Evolutionary conservation across 2,113 vertebrate species (phyloP).

Genomic region (Oryzias melastigma): DNA sequence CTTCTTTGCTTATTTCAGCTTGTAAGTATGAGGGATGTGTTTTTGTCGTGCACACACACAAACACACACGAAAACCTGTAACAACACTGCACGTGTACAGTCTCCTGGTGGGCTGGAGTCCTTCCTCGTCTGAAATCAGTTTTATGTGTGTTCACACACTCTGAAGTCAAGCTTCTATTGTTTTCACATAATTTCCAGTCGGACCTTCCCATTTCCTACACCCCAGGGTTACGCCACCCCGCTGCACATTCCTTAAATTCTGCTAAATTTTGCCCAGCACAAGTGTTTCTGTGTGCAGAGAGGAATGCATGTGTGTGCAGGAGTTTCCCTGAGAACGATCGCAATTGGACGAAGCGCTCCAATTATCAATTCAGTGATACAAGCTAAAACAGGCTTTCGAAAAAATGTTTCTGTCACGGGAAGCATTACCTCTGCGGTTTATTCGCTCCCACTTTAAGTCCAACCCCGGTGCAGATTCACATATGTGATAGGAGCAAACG

Average conservation of each 20-base stretch:
- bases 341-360: not conserved
- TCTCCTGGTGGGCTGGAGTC: constrained; percentile 25
- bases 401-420: constrained; percentile 11
- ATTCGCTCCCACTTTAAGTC: constrained; percentile 39
- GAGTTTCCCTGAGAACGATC: constrained; percentile 9
- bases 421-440: constrained; percentile 21
- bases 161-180: constrained; percentile 59
- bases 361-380: not conserved
- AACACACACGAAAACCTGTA: constrained; percentile 16
- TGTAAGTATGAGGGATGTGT: constrained; percentile 32
- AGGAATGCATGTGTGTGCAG: constrained; percentile 10
- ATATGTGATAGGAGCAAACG: constrained; percentile 29
- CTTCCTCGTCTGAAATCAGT: constrained; percentile 48
- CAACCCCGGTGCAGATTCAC: constrained; percentile 23
- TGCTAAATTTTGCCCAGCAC: constrained; percentile 28
- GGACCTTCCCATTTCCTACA: constrained; percentile 66
- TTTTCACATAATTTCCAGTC: constrained; percentile 66
- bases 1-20: constrained; percentile 27
- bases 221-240: constrained; percentile 36
- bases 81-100: constrained; percentile 41
- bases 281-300: constrained; percentile 4
- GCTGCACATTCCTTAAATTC: constrained; percentile 61
- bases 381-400: not conserved
- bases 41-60: constrained; percentile 11
- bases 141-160: constrained; percentile 54